Base-by-base conservation (phyloP, 2,797 vertebrate species). In the Todus mexicanus region DNA sequence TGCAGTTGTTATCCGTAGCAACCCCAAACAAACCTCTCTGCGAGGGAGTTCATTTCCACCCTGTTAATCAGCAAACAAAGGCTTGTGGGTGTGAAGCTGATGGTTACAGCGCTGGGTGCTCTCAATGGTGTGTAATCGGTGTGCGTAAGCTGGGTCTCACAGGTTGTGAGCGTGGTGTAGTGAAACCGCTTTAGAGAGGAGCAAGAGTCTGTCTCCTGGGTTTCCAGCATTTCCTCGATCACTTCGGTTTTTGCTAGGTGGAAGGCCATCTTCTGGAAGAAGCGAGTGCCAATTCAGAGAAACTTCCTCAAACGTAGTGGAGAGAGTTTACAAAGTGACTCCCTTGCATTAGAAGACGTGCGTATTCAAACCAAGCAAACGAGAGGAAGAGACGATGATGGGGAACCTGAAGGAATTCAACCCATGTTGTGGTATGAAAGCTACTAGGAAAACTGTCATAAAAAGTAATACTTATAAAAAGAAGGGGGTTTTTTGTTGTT, bases 11-110 rank as follows among this genome's bases (percentile, higher is more conserved):
- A 89, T 89, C 87, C 5, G 20, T 73, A 61, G 71, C 51, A 73
- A 91, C 76, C 76, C 79, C 93, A 93, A 95, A 91, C 73, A 96
- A 93, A 63, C 70, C 33, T 75, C 42, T 89, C 66, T 85, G 51
- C 0, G 42, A 87, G 75, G 92, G 89, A 93, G 89, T 70, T 85
- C 26, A 12, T 91, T 95, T 93, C 79, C 70, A 53, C 59, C 9
- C 70, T 69, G 79, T 74, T 95, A 89, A 94, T 95, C 69, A 73
- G 63, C 82, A 85, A 78, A 87, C 84, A 94, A 89, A 93, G 89
- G 22, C 60, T 69, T 35, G 87, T 53, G 87, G 90, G 73, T 63
- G 83, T 86, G 85, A 56, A 81, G 80, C 56, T 63, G 27, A 15
- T 81, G 79, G 54, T 57, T 79, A 35, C 20, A 12, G 37, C 5